Base-by-base conservation (phyloP, 1,140 invertebrate species). In the Pachypsylla venusta region DNA sequence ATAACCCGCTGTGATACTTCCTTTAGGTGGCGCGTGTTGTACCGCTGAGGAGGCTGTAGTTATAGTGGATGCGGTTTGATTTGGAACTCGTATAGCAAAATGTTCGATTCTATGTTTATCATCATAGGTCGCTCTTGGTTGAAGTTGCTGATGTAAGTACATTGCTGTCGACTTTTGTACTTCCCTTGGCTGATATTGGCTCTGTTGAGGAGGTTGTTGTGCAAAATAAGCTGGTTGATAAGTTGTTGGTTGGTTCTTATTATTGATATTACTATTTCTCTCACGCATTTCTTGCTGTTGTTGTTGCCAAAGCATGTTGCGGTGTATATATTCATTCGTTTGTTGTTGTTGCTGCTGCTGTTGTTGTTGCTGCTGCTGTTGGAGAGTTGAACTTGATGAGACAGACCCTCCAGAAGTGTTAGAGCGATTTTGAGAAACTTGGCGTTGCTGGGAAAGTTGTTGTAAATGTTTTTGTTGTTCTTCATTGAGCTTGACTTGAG, bases 261-360 rank as follows among this genome's bases (percentile, higher is more conserved):
- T n/a, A n/a, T n/a, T 48, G 42, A 4, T 4, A 19, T 48, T 48
- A 22, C n/a, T 48, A 22, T 16, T 35, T 10, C 30, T 35, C 10
- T 16, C 16, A 12, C 16, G 30, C 16, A 12, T 10, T 16, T 35
- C 10, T 16, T 35, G 30, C 30, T 35, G 30, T 12, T 35, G 30
- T 22, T 48, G 42, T 22, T 22, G 22, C 4, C n/a, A 5, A n/a
- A 48, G 16, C n/a, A 48, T 5, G 42, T 48, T 48, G 4, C 42
- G 4, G n/a, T 48, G 42, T 4, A 48, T 4, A 19, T 48, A 48
- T 19, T 48, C 42, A 22, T 19, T 48, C n/a, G 4, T 10, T 48
- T n/a, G 4, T 48, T 48, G 42, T 48, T 48, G 42, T 48, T 48
- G 42, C 4, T 48, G 42, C n/a, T 48, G 42, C 42, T 48, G 42